A percentile compares a stretch with the other conserved stretches of the same genome.
These are phyloP conservation scores for Pristionchus pacificus DNA, from an alignment of 1,140 invertebrate species.

Conservation along the genomic window DNA sequence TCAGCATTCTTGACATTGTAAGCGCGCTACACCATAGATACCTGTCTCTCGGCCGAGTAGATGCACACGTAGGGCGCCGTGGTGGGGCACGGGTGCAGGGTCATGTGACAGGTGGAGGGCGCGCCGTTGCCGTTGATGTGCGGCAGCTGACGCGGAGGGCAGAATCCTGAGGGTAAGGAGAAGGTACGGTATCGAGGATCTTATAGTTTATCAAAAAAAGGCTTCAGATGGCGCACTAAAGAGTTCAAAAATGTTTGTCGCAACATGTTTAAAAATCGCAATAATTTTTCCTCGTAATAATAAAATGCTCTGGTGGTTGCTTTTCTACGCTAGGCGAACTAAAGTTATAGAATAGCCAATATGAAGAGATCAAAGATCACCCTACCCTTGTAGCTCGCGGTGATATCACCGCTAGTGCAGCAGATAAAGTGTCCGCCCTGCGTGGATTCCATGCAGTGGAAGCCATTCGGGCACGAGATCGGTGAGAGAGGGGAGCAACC, in stretches of 20 bases:
- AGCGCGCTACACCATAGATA: too few relatives aligned
- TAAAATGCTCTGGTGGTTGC: too few relatives aligned
- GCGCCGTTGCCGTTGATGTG: constrained; percentile 37
- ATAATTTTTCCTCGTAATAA: too few relatives aligned
- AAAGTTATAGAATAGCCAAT: too few relatives aligned
- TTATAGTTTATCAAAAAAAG: too few relatives aligned
- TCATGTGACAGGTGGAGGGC: constrained; percentile 55
- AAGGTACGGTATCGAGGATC: not conserved
- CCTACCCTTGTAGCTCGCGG: constrained; percentile 21
- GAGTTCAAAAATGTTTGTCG: too few relatives aligned
- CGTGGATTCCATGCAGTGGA: constrained; percentile 28
- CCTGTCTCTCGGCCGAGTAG: constrained; percentile 53
- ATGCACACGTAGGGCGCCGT: constrained; percentile 53
- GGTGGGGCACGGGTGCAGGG: constrained; percentile 48
- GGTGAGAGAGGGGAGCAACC: constrained; percentile 24
- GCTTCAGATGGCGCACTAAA: too few relatives aligned
- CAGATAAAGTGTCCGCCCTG: constrained; percentile 31
- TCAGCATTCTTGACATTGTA: too few relatives aligned
- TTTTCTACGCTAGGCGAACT: too few relatives aligned
- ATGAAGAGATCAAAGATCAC: too few relatives aligned
- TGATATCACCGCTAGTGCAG: constrained; percentile 30
- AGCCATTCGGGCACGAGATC: constrained; percentile 29
- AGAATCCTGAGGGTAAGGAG: constrained; percentile 35
- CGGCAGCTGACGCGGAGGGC: constrained; percentile 51
- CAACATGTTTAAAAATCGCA: too few relatives aligned